Percentiles rank a stretch among this genome's conserved stretches.
Conservation (phyloP, 92 coral and sea anemone species). For the Hydrozoanthus gracilis region DNA sequence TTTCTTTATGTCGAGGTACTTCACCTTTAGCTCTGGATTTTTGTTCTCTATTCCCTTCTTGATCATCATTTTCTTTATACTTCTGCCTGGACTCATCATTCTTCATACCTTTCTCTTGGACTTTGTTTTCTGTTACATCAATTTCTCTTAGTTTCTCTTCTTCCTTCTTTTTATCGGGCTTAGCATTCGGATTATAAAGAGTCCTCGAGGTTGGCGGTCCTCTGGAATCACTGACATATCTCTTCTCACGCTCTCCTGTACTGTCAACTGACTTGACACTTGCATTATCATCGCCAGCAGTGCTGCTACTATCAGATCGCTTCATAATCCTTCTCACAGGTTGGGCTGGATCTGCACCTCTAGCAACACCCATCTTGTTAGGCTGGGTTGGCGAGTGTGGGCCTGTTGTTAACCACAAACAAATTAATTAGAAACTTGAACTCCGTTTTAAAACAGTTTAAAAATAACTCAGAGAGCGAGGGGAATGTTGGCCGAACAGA, state of each 20-base stretch:
- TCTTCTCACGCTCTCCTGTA: constrained; percentile 72
- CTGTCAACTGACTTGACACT: constrained; percentile 97
- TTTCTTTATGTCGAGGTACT: constrained; percentile 11
- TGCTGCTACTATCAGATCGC: constrained; percentile 95
- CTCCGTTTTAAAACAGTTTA: too few relatives aligned
- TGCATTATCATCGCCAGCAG: constrained; percentile 94
- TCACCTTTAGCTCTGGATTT: constrained; percentile 31
- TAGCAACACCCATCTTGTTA: constrained; percentile 52
- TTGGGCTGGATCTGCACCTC: constrained; percentile 45
- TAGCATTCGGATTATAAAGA: constrained; percentile 36
- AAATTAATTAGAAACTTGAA: too few relatives aligned
- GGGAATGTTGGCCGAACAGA: too few relatives aligned
- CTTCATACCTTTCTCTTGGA: constrained; percentile 41
- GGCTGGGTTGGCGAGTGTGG: constrained; percentile 89
- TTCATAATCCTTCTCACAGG: constrained; percentile 96
- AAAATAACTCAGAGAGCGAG: too few relatives aligned
- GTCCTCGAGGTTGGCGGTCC: constrained; percentile 34
- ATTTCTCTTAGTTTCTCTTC: constrained; percentile 17
- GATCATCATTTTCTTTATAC: constrained; percentile 26
- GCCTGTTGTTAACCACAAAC: constrained; percentile 58
- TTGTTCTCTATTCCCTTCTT: constrained; percentile 41
- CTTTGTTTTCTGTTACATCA: constrained; percentile 25
- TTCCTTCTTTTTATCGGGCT: constrained; percentile 34
- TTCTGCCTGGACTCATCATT: background rate
- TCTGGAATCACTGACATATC: constrained; percentile 22